Base-by-base conservation (phyloP, 2,888 invertebrate species). In the Octonoba sinensis region DNA sequence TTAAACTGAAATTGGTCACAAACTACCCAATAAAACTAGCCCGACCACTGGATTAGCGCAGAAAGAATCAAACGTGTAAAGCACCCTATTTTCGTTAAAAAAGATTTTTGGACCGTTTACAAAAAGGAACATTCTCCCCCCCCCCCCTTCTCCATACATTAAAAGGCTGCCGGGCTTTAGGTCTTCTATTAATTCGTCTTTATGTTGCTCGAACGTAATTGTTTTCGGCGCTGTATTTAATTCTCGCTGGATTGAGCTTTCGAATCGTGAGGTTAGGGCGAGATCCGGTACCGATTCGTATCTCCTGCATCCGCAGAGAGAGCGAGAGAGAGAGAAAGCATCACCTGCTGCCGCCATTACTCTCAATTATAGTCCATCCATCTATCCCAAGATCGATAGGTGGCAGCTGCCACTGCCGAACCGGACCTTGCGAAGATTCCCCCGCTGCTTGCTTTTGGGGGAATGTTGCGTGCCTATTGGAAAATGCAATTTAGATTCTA, bases 311-410 rank as follows among this genome's bases (percentile, higher is more conserved):
- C 47, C 27, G 44, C 62, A 62, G 59, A 24, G 57, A 54, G 20
- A 24, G 13, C 2, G 13, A 57, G 54, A 22, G 44, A 47, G 46
- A 70, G 65, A 69, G 69, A 67, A 62, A 62, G 62, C 73, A 60
- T 81, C 73, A 73, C 73, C 79, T 73, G 73, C 72, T 64, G 69
- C 62, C 56, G 54, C 73, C 67, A 81, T 81, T 81, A 81, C 73
- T 81, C 79, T 81, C 79, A 81, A 81, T 81, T 81, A 81, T 81
- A 69, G 73, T 36, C 60, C 73, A 81, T 81, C 79, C 79, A 81
- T 81, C 79, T 81, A 81, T 81, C 27, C 36, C 69, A 12, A 67
- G 73, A 72, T 73, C 73, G 73, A 73, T 73, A 47, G 73, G 24
- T 36, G 24, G 24, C 27, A 24, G 44, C 24, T 62, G 44, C 24